phyloP scores from a whole-genome alignment of 2,113 vertebrate genomes.

The Cyprinodon brontotheroides region DNA sequence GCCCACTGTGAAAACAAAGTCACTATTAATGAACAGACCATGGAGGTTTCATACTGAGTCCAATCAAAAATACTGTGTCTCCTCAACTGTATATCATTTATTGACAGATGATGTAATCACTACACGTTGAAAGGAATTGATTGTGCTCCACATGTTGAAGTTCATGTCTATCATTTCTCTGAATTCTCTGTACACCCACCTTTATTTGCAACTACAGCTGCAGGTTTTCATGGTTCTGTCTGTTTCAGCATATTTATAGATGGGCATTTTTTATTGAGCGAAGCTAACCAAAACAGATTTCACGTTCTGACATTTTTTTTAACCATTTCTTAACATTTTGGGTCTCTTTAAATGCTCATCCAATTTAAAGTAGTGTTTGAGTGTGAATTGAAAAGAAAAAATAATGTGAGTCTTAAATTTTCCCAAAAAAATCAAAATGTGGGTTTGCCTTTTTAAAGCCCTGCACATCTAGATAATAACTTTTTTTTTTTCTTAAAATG shows the following conservation, averaged over 20 bases:
- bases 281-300: background rate
- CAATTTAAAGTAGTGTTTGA: background rate
- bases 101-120: conserved; percentile 4
- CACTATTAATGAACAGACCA: conserved; percentile 21
- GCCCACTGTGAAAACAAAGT: conserved; percentile 48
- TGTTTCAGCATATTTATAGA: background rate
- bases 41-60: conserved; percentile 16
- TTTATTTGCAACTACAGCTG: background rate
- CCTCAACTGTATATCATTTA: conserved; percentile 16
- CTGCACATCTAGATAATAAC: no score
- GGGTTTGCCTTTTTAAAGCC: no score
- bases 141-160: conserved; percentile 9
- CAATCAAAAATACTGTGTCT: background rate
- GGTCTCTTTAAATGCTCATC: background rate
- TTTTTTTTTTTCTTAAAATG: no score
- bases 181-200: background rate
- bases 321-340: no score
- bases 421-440: no score
- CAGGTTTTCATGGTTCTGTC: background rate
- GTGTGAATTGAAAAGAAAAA: no score
- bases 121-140: conserved; percentile 4
- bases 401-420: no score
- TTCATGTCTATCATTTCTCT: background rate
- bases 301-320: background rate
- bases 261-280: background rate